These are phyloP conservation scores for Microdon myrmicae DNA, from an alignment of 2,888 invertebrate species.

Conservation along the genomic window DNA sequence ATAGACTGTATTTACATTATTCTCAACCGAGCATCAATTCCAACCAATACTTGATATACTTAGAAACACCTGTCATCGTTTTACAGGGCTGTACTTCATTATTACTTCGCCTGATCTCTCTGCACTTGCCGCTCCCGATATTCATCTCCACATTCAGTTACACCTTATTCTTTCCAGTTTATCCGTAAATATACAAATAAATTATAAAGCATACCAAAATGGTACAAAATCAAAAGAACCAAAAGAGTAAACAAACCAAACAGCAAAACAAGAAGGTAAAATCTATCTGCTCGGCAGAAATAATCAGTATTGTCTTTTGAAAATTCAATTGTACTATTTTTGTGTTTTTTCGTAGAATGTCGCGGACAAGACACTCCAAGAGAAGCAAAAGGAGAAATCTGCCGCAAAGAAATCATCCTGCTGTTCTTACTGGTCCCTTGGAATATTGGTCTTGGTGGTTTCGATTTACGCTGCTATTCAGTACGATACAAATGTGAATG, in stretches of 20 bases:
- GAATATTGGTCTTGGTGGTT: conserved; percentile 72
- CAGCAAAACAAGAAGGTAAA: conserved; percentile 64
- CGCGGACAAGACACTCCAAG: conserved; percentile 61
- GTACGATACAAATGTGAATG: conserved; percentile 74
- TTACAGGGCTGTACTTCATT: too few species aligned
- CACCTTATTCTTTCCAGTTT: too few species aligned
- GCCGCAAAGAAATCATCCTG: conserved; percentile 59
- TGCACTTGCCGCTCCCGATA: too few species aligned
- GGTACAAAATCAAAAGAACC: conserved; percentile 65
- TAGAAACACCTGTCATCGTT: too few species aligned
- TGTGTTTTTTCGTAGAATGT: conserved; percentile 54
- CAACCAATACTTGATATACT: too few species aligned
- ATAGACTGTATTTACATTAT: too few species aligned
- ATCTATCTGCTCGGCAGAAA: conserved; percentile 5
- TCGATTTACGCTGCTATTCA: conserved; percentile 72
- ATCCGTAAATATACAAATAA: too few species aligned
- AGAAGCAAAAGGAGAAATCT: conserved; percentile 63
- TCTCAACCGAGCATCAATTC: too few species aligned
- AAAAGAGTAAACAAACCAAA: conserved; percentile 65
- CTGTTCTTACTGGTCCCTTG: conserved; percentile 74
- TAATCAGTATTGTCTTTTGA: not conserved
- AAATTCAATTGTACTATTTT: conserved; percentile 1
- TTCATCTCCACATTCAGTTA: too few species aligned
- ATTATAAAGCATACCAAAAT: too few species aligned
- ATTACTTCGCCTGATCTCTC: too few species aligned